Conservation (phyloP, 2,888 invertebrate genomes). For the Leptinotarsa juncta region DNA sequence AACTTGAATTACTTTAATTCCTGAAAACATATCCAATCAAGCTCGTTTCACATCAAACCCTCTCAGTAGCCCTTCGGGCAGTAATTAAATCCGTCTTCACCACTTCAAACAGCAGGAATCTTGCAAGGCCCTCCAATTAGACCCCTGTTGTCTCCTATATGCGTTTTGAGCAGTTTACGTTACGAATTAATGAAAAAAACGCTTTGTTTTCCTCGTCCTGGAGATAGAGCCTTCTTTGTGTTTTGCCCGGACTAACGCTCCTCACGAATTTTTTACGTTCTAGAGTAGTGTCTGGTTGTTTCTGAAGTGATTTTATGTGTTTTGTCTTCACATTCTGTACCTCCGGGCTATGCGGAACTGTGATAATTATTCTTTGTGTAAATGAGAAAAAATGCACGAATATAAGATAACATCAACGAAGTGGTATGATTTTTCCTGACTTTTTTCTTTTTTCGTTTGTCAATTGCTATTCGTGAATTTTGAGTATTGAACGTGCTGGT, state of each 20-base stretch:
- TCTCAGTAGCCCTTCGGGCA: constrained; percentile 39
- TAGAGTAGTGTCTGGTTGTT: constrained; percentile 23
- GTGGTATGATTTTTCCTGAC: background rate
- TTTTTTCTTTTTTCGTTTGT: no score
- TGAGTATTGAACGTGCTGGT: no score
- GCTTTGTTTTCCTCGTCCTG: constrained; percentile 31
- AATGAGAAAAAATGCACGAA: background rate
- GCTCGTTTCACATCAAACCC: background rate
- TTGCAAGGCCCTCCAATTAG: constrained; percentile 46
- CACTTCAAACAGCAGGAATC: constrained; percentile 34
- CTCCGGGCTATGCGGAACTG: constrained; percentile 4
- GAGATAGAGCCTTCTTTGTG: background rate
- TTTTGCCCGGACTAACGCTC: background rate
- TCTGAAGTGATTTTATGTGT: constrained; percentile 19
- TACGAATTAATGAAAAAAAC: constrained; percentile 41
- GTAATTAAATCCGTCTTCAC: constrained; percentile 45
- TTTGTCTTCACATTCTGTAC: constrained; percentile 5
- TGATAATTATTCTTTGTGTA: constrained; percentile 12
- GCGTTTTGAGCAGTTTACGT: constrained; percentile 48
- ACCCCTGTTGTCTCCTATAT: constrained; percentile 51
- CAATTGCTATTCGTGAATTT: no score
- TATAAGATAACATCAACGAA: background rate
- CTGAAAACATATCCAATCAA: background rate
- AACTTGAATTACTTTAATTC: background rate
- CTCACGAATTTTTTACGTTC: constrained; percentile 25